A percentile compares a stretch with the other conserved stretches of the same genome.
Evolutionary conservation across 2,888 invertebrate genomes (phyloP).

Genomic region (Lampropteryx suffumata): DNA sequence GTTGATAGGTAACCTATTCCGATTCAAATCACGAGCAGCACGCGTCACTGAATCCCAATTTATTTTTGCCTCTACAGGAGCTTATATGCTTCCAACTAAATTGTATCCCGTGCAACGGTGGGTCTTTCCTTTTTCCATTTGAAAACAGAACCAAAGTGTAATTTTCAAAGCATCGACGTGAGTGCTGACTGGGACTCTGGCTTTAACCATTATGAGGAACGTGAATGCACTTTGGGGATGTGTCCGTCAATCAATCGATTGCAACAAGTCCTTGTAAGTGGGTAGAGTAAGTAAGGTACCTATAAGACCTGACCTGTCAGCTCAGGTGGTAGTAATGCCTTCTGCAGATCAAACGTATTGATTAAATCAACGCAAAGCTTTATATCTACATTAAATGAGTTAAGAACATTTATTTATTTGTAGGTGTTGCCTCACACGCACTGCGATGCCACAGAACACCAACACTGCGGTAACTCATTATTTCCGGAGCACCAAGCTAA

Average conservation of each 20-base stretch:
- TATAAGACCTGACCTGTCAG: no score
- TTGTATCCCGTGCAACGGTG: constrained; percentile 20
- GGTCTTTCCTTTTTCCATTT: constrained; percentile 9
- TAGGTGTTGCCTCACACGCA: no score
- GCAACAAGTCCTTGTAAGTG: constrained; percentile 2
- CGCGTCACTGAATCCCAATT: constrained; percentile 20
- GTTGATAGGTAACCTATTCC: no score
- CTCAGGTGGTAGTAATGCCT: no score
- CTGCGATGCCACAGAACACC: no score
- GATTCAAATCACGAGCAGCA: constrained; percentile 18
- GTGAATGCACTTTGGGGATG: constrained; percentile 21
- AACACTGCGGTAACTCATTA: no score
- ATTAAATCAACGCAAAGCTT: no score
- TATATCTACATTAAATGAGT: no score
- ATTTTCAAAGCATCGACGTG: constrained; percentile 20
- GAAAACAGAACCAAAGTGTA: constrained; percentile 24
- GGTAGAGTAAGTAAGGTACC: no score
- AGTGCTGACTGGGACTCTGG: constrained; percentile 6
- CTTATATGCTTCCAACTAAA: constrained; percentile 22
- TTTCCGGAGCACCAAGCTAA: no score
- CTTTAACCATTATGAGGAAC: constrained; percentile 18
- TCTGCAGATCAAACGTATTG: no score
- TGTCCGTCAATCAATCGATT: constrained; percentile 29
- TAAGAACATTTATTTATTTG: no score
- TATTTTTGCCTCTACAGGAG: constrained; percentile 14